A percentile compares a stretch with the other conserved stretches of the same genome.
phyloP scores from a whole-genome alignment of 1,140 invertebrate species.

The Zaprionus vittiger region DNA sequence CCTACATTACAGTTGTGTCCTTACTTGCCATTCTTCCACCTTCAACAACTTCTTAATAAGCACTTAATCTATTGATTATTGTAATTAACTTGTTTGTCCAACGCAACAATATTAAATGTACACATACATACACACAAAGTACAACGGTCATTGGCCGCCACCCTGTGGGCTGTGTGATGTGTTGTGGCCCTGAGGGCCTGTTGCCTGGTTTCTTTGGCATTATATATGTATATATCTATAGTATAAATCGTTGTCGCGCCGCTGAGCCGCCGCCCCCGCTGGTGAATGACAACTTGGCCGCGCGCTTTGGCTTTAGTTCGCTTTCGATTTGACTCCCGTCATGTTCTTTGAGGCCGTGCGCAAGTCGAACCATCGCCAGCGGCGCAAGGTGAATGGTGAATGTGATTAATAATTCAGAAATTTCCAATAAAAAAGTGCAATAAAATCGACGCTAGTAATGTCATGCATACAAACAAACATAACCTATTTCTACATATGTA shows the following conservation, averaged over 20 bases:
- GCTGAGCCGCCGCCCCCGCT: background rate
- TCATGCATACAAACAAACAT: background rate
- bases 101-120: constrained; percentile 18
- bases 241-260: background rate
- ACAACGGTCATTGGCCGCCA: background rate
- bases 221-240: constrained; percentile 11
- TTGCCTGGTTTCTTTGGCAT: constrained; percentile 56
- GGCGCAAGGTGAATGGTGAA: constrained; percentile 63
- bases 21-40: too few relatives aligned
- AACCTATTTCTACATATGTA: background rate
- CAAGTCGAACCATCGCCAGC: constrained; percentile 49
- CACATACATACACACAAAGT: background rate
- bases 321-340: constrained; percentile 57
- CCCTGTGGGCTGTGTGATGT: constrained; percentile 13
- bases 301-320: constrained; percentile 46
- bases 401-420: constrained; percentile 37
- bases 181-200: constrained; percentile 56
- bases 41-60: background rate
- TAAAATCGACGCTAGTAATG: background rate
- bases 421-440: constrained; percentile 17
- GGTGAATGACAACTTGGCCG: background rate
- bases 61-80: constrained; percentile 35
- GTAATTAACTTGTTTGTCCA: constrained; percentile 22
- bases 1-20: background rate
- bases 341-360: constrained; percentile 66